Conservation (phyloP, 2,888 invertebrate species). For the Teleiodes luculella region DNA sequence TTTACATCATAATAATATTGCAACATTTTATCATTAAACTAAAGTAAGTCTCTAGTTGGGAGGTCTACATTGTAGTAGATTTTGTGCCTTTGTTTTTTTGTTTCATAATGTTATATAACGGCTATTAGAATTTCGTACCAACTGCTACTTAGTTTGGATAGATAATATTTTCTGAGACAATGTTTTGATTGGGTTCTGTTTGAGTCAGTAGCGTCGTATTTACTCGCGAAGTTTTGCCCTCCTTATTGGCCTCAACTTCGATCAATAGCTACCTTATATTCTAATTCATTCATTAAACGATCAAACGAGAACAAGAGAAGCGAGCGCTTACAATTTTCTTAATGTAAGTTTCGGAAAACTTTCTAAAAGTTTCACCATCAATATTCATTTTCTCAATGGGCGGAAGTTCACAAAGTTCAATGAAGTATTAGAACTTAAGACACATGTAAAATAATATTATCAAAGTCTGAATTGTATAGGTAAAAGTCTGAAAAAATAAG, state of each 20-base stretch:
- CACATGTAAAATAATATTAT: neutral
- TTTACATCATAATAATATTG: too few species aligned
- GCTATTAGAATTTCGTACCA: neutral
- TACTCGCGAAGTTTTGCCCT: neutral
- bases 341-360: neutral
- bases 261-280: too few species aligned
- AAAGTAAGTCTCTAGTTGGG: too few species aligned
- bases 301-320: neutral
- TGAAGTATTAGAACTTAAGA: neutral
- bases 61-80: too few species aligned
- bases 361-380: constrained; percentile 9
- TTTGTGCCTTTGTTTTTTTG: too few species aligned
- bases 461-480: constrained; percentile 3
- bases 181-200: neutral
- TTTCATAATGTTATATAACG: neutral
- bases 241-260: too few species aligned
- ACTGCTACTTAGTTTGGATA: too few species aligned
- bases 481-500: too few species aligned
- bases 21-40: too few species aligned
- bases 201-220: neutral
- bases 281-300: neutral
- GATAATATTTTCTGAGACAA: neutral
- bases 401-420: constrained; percentile 6
- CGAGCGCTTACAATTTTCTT: constrained; percentile 3
- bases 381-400: constrained; percentile 15